Base-by-base conservation (phyloP, 2,888 invertebrate species). In the Lacanobia wlatinum region DNA sequence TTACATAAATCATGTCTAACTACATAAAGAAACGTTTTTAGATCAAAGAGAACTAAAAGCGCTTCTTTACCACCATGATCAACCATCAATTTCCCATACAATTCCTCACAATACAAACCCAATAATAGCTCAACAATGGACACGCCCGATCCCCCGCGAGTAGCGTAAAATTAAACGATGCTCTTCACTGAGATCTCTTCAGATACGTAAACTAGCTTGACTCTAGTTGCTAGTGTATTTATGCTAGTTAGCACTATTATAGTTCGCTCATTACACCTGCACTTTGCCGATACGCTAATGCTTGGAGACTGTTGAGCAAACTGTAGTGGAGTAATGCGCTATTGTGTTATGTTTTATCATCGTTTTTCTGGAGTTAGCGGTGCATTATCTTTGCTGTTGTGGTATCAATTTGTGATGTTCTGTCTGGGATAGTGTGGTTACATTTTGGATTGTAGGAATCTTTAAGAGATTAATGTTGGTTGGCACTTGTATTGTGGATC, bases 101-200 rank as follows among this genome's bases (percentile, higher is more conserved):
- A 28, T 28, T 28, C 28, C 28, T 28, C 28, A 28, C 28, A 58
- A 50, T 38, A 50, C n/a, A 68, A 60, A 50, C 12, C 18, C 28
- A 64, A 52, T 65, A 62, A 10, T 18, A 9, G 10, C 9, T 18
- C 18, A 50, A 68, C 79, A 89, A 85, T 86, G 92, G 86, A 88
- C 72, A 89, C 88, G 73, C 69, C 48, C 64, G 58, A 58, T 40
- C 72, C 66, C 53, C 71, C 74, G 84, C 87, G 87, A 90, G 87
- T 88, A 88, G 92, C 93, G 92, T 93, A 92, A 94, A 94, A 94
- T 94, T 93, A 94, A 94, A 92, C 92, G 92, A 90, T 86, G 90
- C 90, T 90, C 90, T 92, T 91, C 89, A 88, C 85, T 85, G 85
- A 90, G 90, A 92, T 92, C 88, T 86, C 87, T 82, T 87, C 87